Evolutionary conservation across 2,888 invertebrate genomes (phyloP).

Genomic region (Phaonia tiefii): DNA sequence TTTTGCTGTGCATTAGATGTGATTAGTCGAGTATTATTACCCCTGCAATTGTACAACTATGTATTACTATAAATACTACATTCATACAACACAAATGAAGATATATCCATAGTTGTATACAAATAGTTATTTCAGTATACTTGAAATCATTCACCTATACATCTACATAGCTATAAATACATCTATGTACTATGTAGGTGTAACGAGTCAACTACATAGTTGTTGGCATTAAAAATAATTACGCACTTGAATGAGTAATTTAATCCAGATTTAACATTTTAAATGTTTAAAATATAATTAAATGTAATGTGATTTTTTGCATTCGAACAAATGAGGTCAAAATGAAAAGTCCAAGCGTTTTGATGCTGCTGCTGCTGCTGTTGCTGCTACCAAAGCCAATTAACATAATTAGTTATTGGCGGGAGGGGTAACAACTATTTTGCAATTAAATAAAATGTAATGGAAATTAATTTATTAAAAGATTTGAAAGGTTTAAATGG

Average conservation of each 20-base stretch:
- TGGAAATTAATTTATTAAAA: no score
- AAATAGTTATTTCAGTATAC: no score
- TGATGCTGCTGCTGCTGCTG: neutral
- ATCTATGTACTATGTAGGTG: neutral
- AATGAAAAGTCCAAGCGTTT: slow-evolving; percentile 34
- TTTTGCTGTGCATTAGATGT: slow-evolving; percentile 24
- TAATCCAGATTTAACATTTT: slow-evolving; percentile 54
- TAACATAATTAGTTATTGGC: slow-evolving; percentile 64
- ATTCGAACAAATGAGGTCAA: slow-evolving; percentile 57
- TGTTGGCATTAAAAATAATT: slow-evolving; percentile 44
- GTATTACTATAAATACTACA: neutral
- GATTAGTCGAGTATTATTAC: slow-evolving; percentile 27
- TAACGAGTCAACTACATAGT: no score
- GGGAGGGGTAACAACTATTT: slow-evolving; percentile 57
- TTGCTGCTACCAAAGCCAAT: slow-evolving; percentile 53
- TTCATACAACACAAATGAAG: neutral
- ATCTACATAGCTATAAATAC: neutral
- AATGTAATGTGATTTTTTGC: slow-evolving; percentile 48
- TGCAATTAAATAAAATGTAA: no score
- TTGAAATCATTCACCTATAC: slow-evolving; percentile 1
- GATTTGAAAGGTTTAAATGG: no score
- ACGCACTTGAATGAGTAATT: slow-evolving; percentile 50
- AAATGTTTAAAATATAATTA: slow-evolving; percentile 59
- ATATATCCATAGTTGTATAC: neutral
- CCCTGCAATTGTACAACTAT: neutral